Evolutionary conservation across 2,113 vertebrate species (phyloP), one percentile per base, ranked within the genome.

Genomic region (Corvus moneduloides): DNA sequence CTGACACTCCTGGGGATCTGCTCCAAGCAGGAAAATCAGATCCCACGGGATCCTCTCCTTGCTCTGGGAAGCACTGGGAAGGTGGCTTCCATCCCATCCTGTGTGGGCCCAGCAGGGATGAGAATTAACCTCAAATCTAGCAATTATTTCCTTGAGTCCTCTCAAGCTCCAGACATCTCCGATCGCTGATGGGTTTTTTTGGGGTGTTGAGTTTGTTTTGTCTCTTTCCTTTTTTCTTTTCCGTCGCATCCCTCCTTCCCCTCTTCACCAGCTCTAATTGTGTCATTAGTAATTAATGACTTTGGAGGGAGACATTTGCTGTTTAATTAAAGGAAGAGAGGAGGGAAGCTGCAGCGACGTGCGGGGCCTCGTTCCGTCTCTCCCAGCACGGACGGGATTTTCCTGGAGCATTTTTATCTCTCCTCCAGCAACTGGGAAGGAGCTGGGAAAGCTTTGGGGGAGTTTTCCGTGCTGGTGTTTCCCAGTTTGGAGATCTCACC

Each of bases 221-320:
- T 32, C 33, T 35, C 13, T 15, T 32, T 16, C 4, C 22, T 17
- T 51, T 24, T 71, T 32, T 20, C 26, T 78, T 94, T 66, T 84
- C 67, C 18, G 9, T 89, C 18, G 3, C 13, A 35, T 44, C 80
- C 75, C 71, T 90, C 37, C 68, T 84, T 48, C 56, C 56, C 72
- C 52, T 85, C 56, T 71, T 85, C 62, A 30, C 37, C 27, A 41
- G 72, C 41, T 93, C 91, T 94, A 96, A 97, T 96, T 81, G 87
- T 96, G 94, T 86, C 94, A 91, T 97, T 96, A 96, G 97, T 89
- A 97, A 97, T 96, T 97, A 97, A 97, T 94, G 72, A 90, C 89
- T 97, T 96, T 44, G 72, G 85, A 95, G 52, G 75, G 76, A 96
- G 94, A 93, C 84, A 69, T 81, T 97, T 95, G 84, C 89, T 87